A percentile compares a stretch with the other conserved stretches of the same genome.
phyloP scores from a whole-genome alignment of 2,797 vertebrate genomes.

The Saxicola maurus region DNA sequence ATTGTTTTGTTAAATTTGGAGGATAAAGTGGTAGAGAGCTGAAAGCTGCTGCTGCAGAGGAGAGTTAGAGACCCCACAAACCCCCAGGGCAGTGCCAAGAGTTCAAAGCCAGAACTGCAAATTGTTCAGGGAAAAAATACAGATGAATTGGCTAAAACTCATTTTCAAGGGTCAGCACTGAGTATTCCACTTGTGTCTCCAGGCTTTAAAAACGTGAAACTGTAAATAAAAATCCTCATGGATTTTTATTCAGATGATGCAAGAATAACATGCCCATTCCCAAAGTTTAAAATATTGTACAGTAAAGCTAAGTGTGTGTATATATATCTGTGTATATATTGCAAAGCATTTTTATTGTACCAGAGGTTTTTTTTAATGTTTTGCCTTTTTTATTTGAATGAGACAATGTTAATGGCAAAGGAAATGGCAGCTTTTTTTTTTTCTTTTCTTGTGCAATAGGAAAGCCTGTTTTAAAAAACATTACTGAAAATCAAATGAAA shows the following conservation, averaged over 20 bases:
- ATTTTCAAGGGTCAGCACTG: background rate
- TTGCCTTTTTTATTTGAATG: background rate
- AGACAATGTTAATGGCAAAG: background rate
- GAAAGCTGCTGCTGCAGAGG: background rate
- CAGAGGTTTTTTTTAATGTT: background rate
- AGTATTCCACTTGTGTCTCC: background rate
- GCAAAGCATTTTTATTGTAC: background rate
- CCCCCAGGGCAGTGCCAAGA: background rate
- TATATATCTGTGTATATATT: background rate
- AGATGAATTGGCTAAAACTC: background rate
- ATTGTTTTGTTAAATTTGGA: background rate
- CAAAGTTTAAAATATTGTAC: background rate
- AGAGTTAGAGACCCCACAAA: no score
- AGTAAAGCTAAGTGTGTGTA: background rate
- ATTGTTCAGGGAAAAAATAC: background rate
- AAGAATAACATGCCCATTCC: background rate
- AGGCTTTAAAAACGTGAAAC: background rate
- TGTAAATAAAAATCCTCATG: background rate
- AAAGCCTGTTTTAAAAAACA: background rate
- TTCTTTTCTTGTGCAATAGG: background rate
- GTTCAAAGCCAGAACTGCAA: accelerated
- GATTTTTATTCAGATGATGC: background rate
- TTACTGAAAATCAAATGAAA: background rate
- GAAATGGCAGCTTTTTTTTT: background rate
- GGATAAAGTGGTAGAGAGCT: background rate